Evolutionary conservation across 1,140 invertebrate species (phyloP).

Genomic region (Lepidotrigona ventralis): DNA sequence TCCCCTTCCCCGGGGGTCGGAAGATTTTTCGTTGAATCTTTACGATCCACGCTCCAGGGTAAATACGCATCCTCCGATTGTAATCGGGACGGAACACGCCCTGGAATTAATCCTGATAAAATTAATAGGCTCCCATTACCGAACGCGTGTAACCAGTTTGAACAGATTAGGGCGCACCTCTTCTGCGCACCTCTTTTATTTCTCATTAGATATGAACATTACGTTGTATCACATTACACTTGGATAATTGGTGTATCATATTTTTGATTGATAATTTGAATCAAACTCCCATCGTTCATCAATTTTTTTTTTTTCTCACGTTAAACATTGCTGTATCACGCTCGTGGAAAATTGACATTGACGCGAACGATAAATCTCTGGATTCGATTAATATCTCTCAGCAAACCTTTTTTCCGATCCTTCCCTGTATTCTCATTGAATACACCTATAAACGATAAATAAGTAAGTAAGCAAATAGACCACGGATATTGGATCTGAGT

Average conservation of each 20-base stretch:
- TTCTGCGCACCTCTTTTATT: neutral
- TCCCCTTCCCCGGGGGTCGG: neutral
- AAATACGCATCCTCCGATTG: slow-evolving; percentile 31
- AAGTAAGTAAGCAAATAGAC: no score
- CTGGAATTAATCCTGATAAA: slow-evolving; percentile 62
- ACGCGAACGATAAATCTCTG: no score
- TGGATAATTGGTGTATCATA: neutral
- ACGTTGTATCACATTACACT: neutral
- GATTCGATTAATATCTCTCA: neutral
- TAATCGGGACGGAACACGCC: slow-evolving; percentile 51
- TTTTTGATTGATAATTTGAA: neutral
- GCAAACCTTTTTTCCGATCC: neutral
- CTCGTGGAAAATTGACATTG: no score
- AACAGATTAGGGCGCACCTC: neutral
- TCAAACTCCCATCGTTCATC: no score
- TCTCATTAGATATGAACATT: neutral
- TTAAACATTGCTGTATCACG: no score
- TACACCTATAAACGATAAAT: neutral
- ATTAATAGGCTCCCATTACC: slow-evolving; percentile 58
- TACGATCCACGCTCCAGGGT: slow-evolving; percentile 38
- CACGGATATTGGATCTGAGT: no score
- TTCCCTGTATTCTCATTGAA: neutral
- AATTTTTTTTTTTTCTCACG: neutral
- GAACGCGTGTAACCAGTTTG: neutral
- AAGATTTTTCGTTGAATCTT: slow-evolving; percentile 28